Base-by-base conservation (phyloP, 1,140 invertebrate genomes). In the Homalodisca vitripennis region DNA sequence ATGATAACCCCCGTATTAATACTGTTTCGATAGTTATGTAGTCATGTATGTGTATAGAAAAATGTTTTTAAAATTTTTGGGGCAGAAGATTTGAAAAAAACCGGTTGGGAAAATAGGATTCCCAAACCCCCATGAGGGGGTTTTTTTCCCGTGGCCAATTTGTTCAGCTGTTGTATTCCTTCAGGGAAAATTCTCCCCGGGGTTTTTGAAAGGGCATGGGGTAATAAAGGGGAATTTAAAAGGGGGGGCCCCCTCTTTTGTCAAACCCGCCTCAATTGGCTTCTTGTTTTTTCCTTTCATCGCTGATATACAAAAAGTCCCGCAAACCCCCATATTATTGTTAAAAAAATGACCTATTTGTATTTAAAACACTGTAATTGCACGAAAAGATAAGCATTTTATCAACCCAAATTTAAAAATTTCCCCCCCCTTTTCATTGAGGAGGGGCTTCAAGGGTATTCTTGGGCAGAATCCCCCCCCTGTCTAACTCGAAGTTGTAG, bases 201-300 rank as follows among this genome's bases (percentile, higher is more conserved):
- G 84, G 78, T 94, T 97, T 80, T 98, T 98, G 76, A 98, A 98
- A n/a, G n/a, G n/a, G n/a, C n/a, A n/a, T n/a, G n/a, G n/a, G 0
- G 90, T 90, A 84, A 94, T 92, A 78, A 98, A 98, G 0, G 93
- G 95, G 41, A 98, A 83, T 76, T 97, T 93, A n/a, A n/a, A n/a
- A 74, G 97, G 92, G 0, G 91, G 87, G 0, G 92, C 92, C 96
- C 97, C 98, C 79, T 98, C 95, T 75, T 94, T 95, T 1, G 95
- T 96, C 0, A n/a, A n/a, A 98, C 95, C 80, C 94, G 92, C 67
- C 95, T 86, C 20, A 98, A 79, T 79, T 98, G 98, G 0, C 94
- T 95, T 83, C 98, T 95, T 98, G 77, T 98, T 96, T 76, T 96
- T 94, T 79, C 98, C 96, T 82, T 98, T 98, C 88, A 98, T 93